Percentiles rank a stretch among this genome's conserved stretches.
Evolutionary conservation across 2,888 invertebrate genomes (phyloP).

Genomic region (Anagyrus pseudococci): DNA sequence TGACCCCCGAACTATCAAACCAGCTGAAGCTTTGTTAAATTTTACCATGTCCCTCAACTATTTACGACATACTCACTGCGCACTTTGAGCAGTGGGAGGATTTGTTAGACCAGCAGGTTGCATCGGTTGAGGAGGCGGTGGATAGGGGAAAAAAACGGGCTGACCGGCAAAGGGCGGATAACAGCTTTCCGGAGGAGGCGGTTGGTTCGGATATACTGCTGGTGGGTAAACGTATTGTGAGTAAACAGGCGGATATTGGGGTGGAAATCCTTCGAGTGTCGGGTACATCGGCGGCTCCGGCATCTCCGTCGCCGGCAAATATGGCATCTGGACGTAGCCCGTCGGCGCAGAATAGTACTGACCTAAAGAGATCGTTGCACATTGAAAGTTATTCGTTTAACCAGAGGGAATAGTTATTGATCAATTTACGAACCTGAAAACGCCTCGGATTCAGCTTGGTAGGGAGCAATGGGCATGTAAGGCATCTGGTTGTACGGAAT

Average conservation of each 20-base stretch:
- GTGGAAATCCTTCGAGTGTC: not conserved
- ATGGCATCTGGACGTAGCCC: constrained; percentile 29
- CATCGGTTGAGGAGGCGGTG: constrained; percentile 5
- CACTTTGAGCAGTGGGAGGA: not conserved
- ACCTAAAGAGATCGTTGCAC: constrained; percentile 11
- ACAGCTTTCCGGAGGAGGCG: constrained; percentile 16
- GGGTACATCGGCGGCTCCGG: not conserved
- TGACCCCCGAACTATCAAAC: not conserved
- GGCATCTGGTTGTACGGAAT: constrained; percentile 34
- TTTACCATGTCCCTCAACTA: not conserved
- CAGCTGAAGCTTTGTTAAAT: not conserved
- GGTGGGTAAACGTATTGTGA: constrained; percentile 8
- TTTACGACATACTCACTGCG: not conserved
- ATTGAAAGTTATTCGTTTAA: not conserved
- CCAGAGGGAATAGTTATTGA: not conserved
- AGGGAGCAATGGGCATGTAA: constrained; percentile 27
- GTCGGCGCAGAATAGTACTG: constrained; percentile 28
- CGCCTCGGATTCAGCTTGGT: constrained; percentile 24
- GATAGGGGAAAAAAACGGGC: constrained; percentile 31
- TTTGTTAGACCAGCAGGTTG: not conserved
- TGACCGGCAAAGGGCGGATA: constrained; percentile 26
- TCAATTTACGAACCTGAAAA: constrained; percentile 22
- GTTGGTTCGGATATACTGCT: constrained; percentile 18
- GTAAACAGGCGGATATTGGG: not conserved
- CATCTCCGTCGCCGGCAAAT: constrained; percentile 14